Evolutionary conservation across 2,797 vertebrate species (phyloP).

Genomic region (Trichosurus vulpecula): DNA sequence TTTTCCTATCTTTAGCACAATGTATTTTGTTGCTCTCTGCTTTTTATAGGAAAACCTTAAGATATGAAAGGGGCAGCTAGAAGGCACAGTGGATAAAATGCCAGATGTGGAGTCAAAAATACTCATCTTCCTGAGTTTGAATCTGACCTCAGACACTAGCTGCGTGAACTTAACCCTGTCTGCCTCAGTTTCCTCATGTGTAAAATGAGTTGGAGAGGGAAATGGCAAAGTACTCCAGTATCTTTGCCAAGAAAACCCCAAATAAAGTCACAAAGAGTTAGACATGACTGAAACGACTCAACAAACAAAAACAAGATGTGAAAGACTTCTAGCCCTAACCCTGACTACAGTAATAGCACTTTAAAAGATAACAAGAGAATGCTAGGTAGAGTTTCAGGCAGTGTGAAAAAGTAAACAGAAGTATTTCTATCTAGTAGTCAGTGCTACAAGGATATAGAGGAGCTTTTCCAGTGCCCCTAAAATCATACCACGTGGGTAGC

Average conservation of each 20-base stretch:
- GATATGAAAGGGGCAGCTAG: not conserved
- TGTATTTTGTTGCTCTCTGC: not conserved
- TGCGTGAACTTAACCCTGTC: not conserved
- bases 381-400: not conserved
- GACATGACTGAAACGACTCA: too few species aligned
- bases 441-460: not conserved
- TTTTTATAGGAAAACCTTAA: not conserved
- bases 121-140: not conserved
- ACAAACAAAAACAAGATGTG: not conserved
- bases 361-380: not conserved
- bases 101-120: not conserved
- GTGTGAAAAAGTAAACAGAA: not conserved
- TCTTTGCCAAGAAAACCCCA: too few species aligned
- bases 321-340: not conserved
- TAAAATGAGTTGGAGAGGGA: not conserved
- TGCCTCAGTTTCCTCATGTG: not conserved
- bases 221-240: not conserved
- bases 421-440: too few species aligned
- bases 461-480: not conserved
- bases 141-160: not conserved
- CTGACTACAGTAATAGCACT: not conserved
- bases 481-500: not conserved
- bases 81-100: not conserved
- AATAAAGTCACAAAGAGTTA: too few species aligned
- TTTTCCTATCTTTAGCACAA: not conserved